Base-by-base conservation (phyloP, 2,888 invertebrate species). In the Lasioglossum figueresi region DNA sequence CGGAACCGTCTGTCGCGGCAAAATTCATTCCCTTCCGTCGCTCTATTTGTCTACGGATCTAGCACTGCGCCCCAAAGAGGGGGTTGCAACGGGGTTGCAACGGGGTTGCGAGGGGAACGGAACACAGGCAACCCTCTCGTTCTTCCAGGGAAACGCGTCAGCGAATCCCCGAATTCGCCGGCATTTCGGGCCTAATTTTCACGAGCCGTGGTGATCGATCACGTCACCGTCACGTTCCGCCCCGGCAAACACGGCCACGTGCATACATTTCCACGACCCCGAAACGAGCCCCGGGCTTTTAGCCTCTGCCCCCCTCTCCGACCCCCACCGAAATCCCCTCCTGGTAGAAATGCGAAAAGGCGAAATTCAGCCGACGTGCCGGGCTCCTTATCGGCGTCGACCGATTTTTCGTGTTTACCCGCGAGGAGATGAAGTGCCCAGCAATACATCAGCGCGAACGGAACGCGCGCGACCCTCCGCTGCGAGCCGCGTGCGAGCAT, bases 361-460 rank as follows among this genome's bases (percentile, higher is more conserved):
- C 83, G 79, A 87, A 80, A 83, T 81, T 80, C 82, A 71, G 23
- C 79, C 48, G 40, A 40, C 74, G n/a, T 48, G 4, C 70, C 76
- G 68, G 40, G 68, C 77, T 76, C 59, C 84, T 90, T 90, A 90
- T 90, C 88, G 85, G 84, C 75, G 68, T 59, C 84, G 84, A 80
- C 79, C 86, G 87, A 89, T 90, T 91, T 89, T 83, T 88, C 90
- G 84, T 92, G 87, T 92, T 92, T 92, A 91, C 86, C 79, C 84
- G 83, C 86, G 88, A 87, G 80, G 83, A 92, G 92, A 91, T 86
- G 86, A 88, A 90, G 88, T 89, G 84, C 83, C 74, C 19, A 78
- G 88, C 71, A 43, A 91, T 91, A 89, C 88, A 91, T 90, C 91
- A 90, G 85, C 43, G 86, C 37, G 70, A 78, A 19, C 79, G 82